Evolutionary conservation across 1,140 invertebrate species (phyloP).

Genomic region (Schlechtendalia chinensis): DNA sequence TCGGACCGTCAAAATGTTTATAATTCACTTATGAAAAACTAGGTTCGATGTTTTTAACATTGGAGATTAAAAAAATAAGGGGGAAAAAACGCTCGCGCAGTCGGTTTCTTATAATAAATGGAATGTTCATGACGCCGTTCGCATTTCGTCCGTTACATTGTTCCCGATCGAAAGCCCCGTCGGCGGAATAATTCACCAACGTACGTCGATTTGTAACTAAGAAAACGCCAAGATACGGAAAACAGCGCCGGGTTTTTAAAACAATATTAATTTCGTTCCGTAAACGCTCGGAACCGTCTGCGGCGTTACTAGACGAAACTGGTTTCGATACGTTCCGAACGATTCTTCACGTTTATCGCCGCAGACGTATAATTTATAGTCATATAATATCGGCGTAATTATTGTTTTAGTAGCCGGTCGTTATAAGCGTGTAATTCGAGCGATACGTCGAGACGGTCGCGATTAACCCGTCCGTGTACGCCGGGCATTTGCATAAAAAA

Average conservation of each 20-base stretch:
- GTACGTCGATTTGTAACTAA: neutral
- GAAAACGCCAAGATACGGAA: neutral
- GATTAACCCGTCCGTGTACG: neutral
- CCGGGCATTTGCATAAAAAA: neutral
- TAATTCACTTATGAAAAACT: too few species aligned
- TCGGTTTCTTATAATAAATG: neutral
- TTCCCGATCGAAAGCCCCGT: neutral
- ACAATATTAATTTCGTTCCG: conserved; percentile 4
- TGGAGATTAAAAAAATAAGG: too few species aligned
- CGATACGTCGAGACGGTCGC: neutral
- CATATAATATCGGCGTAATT: conserved; percentile 20
- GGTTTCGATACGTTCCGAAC: conserved; percentile 22
- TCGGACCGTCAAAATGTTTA: too few species aligned
- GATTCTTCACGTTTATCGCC: conserved; percentile 11
- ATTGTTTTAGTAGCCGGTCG: neutral
- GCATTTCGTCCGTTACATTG: neutral
- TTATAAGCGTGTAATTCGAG: neutral
- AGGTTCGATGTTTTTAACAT: too few species aligned
- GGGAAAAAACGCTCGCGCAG: too few species aligned
- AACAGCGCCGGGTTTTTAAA: neutral
- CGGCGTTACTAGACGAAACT: neutral
- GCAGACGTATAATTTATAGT: conserved; percentile 19
- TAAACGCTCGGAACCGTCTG: neutral
- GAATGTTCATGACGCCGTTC: neutral
- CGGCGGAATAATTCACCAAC: conserved; percentile 14